These are phyloP conservation scores for Leptoteleia sp. DNA, from an alignment of 1,140 invertebrate genomes.

Conservation along the genomic window DNA sequence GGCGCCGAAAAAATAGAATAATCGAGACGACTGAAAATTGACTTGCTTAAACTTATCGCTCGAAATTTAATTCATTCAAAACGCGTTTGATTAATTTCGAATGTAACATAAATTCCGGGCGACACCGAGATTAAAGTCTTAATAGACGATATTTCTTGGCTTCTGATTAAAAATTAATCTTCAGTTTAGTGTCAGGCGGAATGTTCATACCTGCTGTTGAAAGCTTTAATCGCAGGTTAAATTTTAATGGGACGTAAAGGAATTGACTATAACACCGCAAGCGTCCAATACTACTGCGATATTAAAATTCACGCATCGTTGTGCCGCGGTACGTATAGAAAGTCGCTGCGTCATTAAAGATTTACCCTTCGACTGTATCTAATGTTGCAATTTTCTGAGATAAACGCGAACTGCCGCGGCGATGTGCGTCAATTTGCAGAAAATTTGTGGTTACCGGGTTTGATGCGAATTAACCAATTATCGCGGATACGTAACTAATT, in stretches of 20 bases:
- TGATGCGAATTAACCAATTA: slow-evolving; percentile 39
- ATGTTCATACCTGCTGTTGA: slow-evolving; percentile 60
- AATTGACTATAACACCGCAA: slow-evolving; percentile 63
- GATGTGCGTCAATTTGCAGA: slow-evolving; percentile 18
- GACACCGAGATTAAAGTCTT: slow-evolving; percentile 60
- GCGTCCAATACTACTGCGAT: slow-evolving; percentile 58
- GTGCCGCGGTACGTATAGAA: slow-evolving; percentile 33
- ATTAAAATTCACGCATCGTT: slow-evolving; percentile 60
- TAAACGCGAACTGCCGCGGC: slow-evolving; percentile 13
- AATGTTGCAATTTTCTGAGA: slow-evolving; percentile 47
- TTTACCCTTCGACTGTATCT: slow-evolving; percentile 36
- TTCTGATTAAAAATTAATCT: slow-evolving; percentile 67
- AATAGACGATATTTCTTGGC: slow-evolving; percentile 58
- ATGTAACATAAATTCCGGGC: slow-evolving; percentile 45
- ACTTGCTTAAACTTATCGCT: slow-evolving; percentile 13
- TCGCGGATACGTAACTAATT: slow-evolving; percentile 22
- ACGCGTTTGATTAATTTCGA: slow-evolving; percentile 54
- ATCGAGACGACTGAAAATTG: no score
- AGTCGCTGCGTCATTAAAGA: slow-evolving; percentile 60
- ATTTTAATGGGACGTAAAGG: slow-evolving; percentile 65
- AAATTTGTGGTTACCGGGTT: slow-evolving; percentile 14
- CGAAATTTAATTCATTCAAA: slow-evolving; percentile 43
- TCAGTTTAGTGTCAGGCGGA: slow-evolving; percentile 52
- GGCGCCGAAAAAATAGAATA: no score
- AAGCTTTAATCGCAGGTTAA: slow-evolving; percentile 66